A percentile compares a stretch with the other conserved stretches of the same genome.
Conservation (phyloP, 2,113 vertebrate species). For the human region DNA sequence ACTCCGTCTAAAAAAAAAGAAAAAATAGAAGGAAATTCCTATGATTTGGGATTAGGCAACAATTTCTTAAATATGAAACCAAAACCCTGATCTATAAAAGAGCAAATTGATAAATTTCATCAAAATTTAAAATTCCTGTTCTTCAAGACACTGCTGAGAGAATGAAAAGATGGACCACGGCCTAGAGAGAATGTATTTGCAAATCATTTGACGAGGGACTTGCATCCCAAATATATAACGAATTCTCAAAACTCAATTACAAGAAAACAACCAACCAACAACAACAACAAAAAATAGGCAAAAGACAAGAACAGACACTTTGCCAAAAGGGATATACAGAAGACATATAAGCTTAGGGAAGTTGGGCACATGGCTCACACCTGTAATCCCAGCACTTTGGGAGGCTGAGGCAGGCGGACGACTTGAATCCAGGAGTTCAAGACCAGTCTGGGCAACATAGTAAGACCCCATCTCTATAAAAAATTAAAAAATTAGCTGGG, state of each 20-base stretch:
- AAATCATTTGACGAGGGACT: not conserved
- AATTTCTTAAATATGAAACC: not conserved
- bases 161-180: not conserved
- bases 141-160: not conserved
- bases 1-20: too few relatives aligned
- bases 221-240: not conserved
- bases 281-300: not conserved
- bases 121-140: not conserved
- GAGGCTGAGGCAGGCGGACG: too few relatives aligned
- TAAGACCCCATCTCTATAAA: too few relatives aligned
- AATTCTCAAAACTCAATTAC: not conserved
- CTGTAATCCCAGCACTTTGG: too few relatives aligned
- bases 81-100: not conserved
- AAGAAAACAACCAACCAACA: not conserved
- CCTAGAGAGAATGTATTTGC: not conserved
- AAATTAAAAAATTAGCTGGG: too few relatives aligned
- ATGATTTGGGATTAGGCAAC: not conserved
- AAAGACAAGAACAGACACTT: not conserved
- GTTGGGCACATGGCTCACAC: too few relatives aligned
- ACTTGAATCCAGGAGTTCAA: too few relatives aligned
- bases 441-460: too few relatives aligned
- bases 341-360: not conserved
- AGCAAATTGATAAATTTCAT: not conserved
- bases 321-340: not conserved
- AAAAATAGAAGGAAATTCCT: not conserved